Evolutionary conservation across 1,140 invertebrate species (phyloP), one percentile per base, ranked within the genome.

Genomic region (Saccostrea echinata): DNA sequence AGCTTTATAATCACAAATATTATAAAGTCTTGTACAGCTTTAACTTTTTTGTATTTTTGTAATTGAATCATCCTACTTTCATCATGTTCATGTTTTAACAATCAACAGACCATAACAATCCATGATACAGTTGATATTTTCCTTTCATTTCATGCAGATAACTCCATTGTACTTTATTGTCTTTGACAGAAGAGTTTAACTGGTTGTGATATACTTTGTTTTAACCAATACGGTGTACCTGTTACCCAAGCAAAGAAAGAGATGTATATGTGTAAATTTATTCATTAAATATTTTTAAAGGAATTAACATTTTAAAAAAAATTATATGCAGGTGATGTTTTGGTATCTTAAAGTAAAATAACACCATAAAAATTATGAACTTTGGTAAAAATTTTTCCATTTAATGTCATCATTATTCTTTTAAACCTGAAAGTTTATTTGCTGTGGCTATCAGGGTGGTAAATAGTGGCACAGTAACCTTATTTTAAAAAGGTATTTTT

Each of bases 31-130:
- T 76, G 68, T 76, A 76, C 68, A 76, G 68, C 68, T 76, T 33
- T 76, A 76, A 76, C 27, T 76, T 76, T 64, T 76, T 76, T 76
- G 68, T 76, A 76, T 76, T 76, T 76, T 76, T 76, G 68, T 76
- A 76, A 16, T 30, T 76, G 12, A 33, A 76, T 76, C 68, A 76
- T 76, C 13, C 11, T 33, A 76, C 68, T 76, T 33, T 30, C 30
- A 71, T 13, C 11, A 16, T 76, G 24, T 18, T 76, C 68, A 30
- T 76, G 68, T 76, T 76, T 76, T 76, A 76, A 30, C 30, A 27
- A 76, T 61, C 68, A 76, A 33, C 30, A 33, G 30, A 33, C 68
- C 30, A 76, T 30, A 30, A 27, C 27, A 76, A 76, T 27, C 27
- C 55, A 18, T 21, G 55, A 21, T n/a, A 61, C n/a, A n/a, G 55